phyloP scores from a whole-genome alignment of 2,888 invertebrate species.

The Hemicrepidius hirtus region DNA sequence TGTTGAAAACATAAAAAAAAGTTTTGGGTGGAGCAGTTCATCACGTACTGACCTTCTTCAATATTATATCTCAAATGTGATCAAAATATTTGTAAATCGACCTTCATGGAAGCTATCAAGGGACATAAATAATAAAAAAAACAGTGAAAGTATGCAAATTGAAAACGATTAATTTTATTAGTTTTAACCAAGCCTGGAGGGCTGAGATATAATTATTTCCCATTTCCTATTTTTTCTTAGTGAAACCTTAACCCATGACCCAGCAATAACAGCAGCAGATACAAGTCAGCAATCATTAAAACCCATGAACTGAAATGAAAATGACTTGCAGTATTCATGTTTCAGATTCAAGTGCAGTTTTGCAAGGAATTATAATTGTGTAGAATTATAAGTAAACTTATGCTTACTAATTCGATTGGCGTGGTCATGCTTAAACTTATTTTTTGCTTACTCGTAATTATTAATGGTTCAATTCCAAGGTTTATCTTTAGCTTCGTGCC shows the following conservation, averaged over 20 bases:
- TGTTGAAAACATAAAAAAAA: not conserved
- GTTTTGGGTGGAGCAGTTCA: conserved; percentile 19
- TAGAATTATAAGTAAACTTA: conserved; percentile 8
- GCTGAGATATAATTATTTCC: not conserved
- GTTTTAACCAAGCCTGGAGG: not conserved
- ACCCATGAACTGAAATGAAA: conserved; percentile 1
- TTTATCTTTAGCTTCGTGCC: not conserved
- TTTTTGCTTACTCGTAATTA: not conserved
- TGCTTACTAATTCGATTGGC: conserved; percentile 4
- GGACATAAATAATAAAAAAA: conserved; percentile 15
- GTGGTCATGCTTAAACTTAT: not conserved
- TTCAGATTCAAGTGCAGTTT: conserved; percentile 6
- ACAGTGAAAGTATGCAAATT: conserved; percentile 9
- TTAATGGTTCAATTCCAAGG: conserved; percentile 6
- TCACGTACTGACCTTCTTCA: conserved; percentile 23
- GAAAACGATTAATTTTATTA: not conserved
- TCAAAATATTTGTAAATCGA: conserved; percentile 8
- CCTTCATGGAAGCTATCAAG: not conserved
- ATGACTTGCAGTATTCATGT: conserved; percentile 9
- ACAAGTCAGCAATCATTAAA: not conserved
- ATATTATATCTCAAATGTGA: conserved; percentile 7
- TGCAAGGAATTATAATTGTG: conserved; percentile 6
- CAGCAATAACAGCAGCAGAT: not conserved
- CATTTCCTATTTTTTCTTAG: too few relatives aligned
- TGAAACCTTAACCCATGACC: not conserved